A percentile compares a stretch with the other conserved stretches of the same genome.
Conservation (phyloP, 2,888 invertebrate genomes). For the Slavum lentiscoides region DNA sequence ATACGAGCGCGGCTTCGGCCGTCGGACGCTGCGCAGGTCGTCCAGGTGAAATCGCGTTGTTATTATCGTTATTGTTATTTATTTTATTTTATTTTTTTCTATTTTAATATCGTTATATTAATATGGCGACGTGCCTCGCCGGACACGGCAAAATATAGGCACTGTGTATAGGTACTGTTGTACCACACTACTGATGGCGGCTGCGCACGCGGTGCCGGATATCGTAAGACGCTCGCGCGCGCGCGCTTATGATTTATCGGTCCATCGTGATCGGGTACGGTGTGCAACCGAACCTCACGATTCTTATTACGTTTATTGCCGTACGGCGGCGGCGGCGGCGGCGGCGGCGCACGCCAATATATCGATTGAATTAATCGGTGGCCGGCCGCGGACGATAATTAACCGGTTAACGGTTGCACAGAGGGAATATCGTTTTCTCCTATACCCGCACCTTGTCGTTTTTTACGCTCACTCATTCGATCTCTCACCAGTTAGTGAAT, state of each 20-base stretch:
- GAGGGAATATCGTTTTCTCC: too few relatives aligned
- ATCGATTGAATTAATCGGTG: constrained; percentile 50
- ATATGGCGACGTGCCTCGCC: neutral
- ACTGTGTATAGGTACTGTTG: neutral
- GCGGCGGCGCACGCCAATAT: neutral
- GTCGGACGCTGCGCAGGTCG: too few relatives aligned
- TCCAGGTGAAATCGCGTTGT: too few relatives aligned
- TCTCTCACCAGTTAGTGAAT: too few relatives aligned
- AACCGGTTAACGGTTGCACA: constrained; percentile 42
- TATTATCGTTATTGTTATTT: too few relatives aligned
- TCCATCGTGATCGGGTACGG: constrained; percentile 39
- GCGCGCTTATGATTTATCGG: constrained; percentile 48
- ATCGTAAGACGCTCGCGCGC: neutral
- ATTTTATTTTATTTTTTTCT: too few relatives aligned
- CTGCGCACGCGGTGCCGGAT: neutral
- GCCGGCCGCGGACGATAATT: constrained; percentile 46
- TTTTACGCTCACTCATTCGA: too few relatives aligned
- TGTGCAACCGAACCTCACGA: constrained; percentile 54
- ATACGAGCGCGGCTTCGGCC: too few relatives aligned
- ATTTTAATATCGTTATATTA: neutral
- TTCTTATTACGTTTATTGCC: constrained; percentile 47
- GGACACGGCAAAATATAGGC: neutral
- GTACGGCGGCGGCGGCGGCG: neutral
- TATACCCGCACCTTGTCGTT: too few relatives aligned
- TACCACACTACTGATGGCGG: neutral